A percentile compares a stretch with the other conserved stretches of the same genome.
Conservation (phyloP, 2,113 vertebrate genomes). For the Pampusana beccarii region DNA sequence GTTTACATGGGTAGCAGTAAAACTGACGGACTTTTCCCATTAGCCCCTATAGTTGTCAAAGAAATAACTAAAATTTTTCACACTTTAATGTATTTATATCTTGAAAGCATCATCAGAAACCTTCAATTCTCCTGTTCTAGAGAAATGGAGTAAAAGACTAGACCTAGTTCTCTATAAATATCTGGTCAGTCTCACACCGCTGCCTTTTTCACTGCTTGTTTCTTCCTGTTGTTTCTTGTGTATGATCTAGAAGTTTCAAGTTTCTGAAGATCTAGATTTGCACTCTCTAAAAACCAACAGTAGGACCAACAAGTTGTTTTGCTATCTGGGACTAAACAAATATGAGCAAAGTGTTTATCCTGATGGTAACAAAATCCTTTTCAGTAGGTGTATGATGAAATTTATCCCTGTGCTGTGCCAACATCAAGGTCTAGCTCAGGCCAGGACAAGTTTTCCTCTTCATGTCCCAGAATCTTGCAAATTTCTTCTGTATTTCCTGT, state of each 20-base stretch:
- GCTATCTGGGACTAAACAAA: neutral
- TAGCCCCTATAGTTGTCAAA: neutral
- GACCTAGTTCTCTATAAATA: neutral
- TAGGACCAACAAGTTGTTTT: neutral
- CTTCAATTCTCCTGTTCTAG: neutral
- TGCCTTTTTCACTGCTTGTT: neutral
- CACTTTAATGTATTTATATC: neutral
- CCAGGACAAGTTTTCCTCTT: neutral
- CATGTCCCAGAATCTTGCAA: neutral
- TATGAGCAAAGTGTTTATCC: neutral
- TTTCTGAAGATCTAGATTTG: neutral
- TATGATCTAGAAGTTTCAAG: neutral
- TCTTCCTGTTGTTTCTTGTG: neutral
- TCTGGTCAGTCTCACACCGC: neutral
- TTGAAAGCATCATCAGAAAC: neutral
- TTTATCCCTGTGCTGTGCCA: neutral
- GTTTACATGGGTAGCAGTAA: slow-evolving; percentile 2
- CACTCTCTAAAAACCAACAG: neutral
- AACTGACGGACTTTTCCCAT: neutral
- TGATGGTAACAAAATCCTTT: neutral
- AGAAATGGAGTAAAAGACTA: neutral
- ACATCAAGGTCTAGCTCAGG: neutral
- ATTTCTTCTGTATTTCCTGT: neutral
- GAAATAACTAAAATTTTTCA: neutral
- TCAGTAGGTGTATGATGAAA: neutral